phyloP scores from a whole-genome alignment of 2,888 invertebrate genomes.

The Netelia virgata region DNA sequence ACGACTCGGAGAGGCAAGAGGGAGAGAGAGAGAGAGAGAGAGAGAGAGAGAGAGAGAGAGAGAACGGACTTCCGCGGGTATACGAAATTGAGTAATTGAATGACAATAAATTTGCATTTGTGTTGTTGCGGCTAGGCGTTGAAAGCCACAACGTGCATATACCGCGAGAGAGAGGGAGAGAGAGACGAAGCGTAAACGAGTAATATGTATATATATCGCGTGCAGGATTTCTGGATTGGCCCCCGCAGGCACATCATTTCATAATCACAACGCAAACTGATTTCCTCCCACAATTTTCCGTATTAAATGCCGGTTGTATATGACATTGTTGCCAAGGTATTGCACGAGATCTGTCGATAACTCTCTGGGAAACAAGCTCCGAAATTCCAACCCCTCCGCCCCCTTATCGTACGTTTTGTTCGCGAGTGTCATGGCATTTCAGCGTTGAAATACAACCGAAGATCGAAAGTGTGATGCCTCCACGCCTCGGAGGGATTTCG shows the following conservation, averaged over 20 bases:
- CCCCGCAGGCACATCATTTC: slow-evolving; percentile 79
- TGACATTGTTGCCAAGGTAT: slow-evolving; percentile 29
- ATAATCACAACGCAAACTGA: slow-evolving; percentile 82
- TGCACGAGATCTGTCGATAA: slow-evolving; percentile 43
- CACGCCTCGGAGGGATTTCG: too few species aligned
- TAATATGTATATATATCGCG: slow-evolving; percentile 49
- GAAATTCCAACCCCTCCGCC: neutral
- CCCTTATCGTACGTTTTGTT: neutral
- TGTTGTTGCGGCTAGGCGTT: slow-evolving; percentile 80
- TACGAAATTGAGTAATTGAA: slow-evolving; percentile 83
- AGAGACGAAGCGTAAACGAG: slow-evolving; percentile 20
- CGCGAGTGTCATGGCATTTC: neutral
- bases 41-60: slow-evolving; percentile 13
- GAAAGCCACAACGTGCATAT: slow-evolving; percentile 80
- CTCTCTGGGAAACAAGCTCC: slow-evolving; percentile 33
- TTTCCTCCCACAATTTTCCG: slow-evolving; percentile 78
- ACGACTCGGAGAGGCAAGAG: slow-evolving; percentile 41
- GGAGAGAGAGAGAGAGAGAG: slow-evolving; percentile 14
- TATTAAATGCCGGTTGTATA: slow-evolving; percentile 59
- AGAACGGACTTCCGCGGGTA: slow-evolving; percentile 63
- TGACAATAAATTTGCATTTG: slow-evolving; percentile 84
- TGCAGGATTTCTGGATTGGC: slow-evolving; percentile 51
- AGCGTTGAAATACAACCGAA: neutral
- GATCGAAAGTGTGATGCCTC: too few species aligned
- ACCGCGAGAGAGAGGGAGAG: slow-evolving; percentile 75